Evolutionary conservation across 1,140 invertebrate genomes (phyloP), one percentile per base, ranked within the genome.

Genomic region (Drosophila tristis): DNA sequence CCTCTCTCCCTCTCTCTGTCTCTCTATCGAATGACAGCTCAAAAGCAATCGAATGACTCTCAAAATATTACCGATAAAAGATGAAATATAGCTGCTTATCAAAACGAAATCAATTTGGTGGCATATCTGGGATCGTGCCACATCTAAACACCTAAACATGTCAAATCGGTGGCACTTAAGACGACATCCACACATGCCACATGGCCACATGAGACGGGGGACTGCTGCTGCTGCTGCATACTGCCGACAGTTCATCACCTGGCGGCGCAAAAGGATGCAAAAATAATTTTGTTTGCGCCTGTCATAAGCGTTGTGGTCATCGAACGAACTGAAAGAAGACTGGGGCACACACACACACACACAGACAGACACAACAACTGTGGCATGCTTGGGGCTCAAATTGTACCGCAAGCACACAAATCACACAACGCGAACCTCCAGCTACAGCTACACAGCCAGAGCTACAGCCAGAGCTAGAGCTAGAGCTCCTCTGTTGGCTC

Each of bases 231-330:
- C 43, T 65, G 53, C 57, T 70, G 66, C 66, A 51, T 55, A 42
- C 23, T 62, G 44, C 61, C 51, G 56, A 59, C 53, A 54, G 72
- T 56, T 51, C 59, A 75, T 55, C 47, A 70, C 67, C 43, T 63
- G 71, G 45, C 25, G 54, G 44, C 39, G 39, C 56, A 31, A 39
- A 39, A 20, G 68, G 42, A 62, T 35, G 26, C 53, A 60, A 39
- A 87, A 87, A 87, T 89, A 87, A 89, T 87, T 87, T 87, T 87
- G 82, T 89, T 87, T 87, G 79, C 82, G 82, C 82, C 82, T 87
- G 82, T 87, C 82, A 89, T 89, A 87, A 89, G 79, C 35, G 4
- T 5, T 39, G 26, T 29, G 35, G 11, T 35, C 31, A 11, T 35
- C 31, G 31, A 35, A 35, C 31, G 3, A 35, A 35, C 31, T 39